Evolutionary conservation across 37 sponge, comb jelly and placozoan species (phyloP).

Genomic region (Halichondria panicea): DNA sequence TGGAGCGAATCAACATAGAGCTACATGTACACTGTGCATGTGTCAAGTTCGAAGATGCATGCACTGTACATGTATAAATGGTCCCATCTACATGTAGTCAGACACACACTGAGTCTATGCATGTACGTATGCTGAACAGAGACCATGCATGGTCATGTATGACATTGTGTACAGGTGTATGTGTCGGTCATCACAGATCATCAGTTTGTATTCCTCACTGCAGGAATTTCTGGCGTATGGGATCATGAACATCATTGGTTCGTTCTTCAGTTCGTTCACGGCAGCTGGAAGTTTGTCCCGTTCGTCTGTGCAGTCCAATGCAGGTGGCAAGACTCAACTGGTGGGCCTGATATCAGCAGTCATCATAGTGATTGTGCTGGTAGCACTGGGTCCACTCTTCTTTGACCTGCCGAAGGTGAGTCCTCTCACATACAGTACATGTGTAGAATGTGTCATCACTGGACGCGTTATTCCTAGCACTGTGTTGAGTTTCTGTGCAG

Average conservation of each 20-base stretch:
- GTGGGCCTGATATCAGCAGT: constrained; percentile 65
- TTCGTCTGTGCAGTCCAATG: constrained; percentile 55
- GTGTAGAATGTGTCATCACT: not conserved
- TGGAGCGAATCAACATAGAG: no score
- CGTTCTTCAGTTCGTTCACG: constrained; percentile 73
- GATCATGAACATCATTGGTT: constrained; percentile 59
- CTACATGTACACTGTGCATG: no score
- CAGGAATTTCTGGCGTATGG: constrained; percentile 91
- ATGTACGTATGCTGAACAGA: no score
- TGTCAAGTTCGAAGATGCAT: no score
- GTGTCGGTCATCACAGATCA: no score
- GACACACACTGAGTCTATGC: no score
- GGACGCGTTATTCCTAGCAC: not conserved
- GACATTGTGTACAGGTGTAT: no score
- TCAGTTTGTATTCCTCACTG: not conserved
- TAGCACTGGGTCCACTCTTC: constrained; percentile 69
- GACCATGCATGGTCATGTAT: no score
- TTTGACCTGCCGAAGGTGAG: constrained; percentile 74
- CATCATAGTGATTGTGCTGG: constrained; percentile 58
- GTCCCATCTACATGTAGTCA: not conserved
- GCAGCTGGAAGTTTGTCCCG: constrained; percentile 80
- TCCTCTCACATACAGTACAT: not conserved
- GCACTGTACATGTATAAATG: no score
- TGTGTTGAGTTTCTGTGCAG: not conserved
- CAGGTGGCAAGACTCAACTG: constrained; percentile 86